Conservation (phyloP, 2,888 invertebrate genomes). For the Xiphydria camelus region DNA sequence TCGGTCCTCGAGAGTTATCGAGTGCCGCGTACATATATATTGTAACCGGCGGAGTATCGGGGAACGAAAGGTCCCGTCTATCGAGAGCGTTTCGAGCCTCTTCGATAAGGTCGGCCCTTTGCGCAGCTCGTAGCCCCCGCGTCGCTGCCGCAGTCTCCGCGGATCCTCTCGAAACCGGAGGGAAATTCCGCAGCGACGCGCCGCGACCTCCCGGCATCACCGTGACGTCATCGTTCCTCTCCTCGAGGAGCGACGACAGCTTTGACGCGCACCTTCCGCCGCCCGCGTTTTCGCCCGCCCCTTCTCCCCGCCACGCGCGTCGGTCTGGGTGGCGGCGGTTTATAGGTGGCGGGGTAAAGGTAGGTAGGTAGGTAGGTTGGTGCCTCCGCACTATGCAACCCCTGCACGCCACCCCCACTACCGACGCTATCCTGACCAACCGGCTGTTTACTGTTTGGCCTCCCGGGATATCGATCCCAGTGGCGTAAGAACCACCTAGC, state of each 20-base stretch:
- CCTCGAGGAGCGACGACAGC: slow-evolving; percentile 1
- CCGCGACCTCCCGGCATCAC: no score
- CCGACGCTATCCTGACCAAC: slow-evolving; percentile 54
- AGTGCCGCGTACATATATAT: neutral
- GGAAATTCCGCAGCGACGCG: no score
- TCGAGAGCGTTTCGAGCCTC: no score
- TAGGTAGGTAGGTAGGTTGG: slow-evolving; percentile 14
- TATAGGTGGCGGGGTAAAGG: slow-evolving; percentile 3
- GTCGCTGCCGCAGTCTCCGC: no score
- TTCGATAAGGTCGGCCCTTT: no score
- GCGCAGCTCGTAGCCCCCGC: no score
- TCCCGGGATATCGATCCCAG: slow-evolving; percentile 58
- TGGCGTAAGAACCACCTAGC: slow-evolving; percentile 49
- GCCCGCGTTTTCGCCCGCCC: slow-evolving; percentile 12
- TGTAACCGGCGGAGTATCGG: no score
- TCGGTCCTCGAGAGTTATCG: neutral
- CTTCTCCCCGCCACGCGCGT: slow-evolving; percentile 26
- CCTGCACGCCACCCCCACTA: slow-evolving; percentile 35
- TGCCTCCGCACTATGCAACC: slow-evolving; percentile 10
- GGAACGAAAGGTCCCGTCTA: no score
- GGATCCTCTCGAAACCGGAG: no score
- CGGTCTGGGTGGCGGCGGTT: slow-evolving; percentile 13
- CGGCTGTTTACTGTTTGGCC: slow-evolving; percentile 59
- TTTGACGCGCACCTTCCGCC: slow-evolving; percentile 9
- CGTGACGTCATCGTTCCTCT: neutral